A percentile compares a stretch with the other conserved stretches of the same genome.
phyloP scores from a whole-genome alignment of 2,888 invertebrate genomes.

The Aromia moschata region DNA sequence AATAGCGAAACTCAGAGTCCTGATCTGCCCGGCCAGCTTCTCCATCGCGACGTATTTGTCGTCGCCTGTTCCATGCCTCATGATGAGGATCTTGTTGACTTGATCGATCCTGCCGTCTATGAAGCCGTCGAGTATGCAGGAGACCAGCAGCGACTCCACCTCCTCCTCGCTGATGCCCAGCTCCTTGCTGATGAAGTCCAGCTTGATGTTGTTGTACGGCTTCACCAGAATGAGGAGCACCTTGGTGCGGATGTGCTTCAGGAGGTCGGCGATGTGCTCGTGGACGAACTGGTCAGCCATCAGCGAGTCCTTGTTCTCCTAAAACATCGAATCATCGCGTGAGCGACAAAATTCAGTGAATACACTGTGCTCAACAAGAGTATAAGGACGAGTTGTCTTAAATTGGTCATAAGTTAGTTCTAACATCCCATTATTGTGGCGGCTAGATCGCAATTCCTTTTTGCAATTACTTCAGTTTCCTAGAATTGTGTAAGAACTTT shows the following conservation, averaged over 20 bases:
- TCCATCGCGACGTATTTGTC: constrained; percentile 89
- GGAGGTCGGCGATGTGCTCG: constrained; percentile 94
- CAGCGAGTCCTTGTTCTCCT: constrained; percentile 75
- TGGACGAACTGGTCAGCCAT: constrained; percentile 99
- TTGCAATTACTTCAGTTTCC: too few relatives aligned
- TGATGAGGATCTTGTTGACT: constrained; percentile 88
- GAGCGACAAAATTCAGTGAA: too few relatives aligned
- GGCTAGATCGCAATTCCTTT: too few relatives aligned
- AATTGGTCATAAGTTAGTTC: too few relatives aligned
- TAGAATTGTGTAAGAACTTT: too few relatives aligned
- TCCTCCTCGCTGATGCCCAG: constrained; percentile 90
- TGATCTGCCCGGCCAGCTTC: constrained; percentile 82
- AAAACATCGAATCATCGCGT: too few relatives aligned
- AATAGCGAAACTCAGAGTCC: constrained; percentile 40
- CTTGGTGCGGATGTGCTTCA: constrained; percentile 94
- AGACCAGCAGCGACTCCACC: constrained; percentile 93
- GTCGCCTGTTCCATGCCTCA: constrained; percentile 71
- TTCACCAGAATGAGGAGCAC: constrained; percentile 95
- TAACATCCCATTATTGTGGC: too few relatives aligned
- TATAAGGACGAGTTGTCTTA: too few relatives aligned
- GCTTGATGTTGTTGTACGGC: constrained; percentile 95
- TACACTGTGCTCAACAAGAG: too few relatives aligned
- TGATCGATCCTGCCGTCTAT: constrained; percentile 89
- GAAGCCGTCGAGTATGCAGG: constrained; percentile 93
- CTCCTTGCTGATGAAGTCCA: constrained; percentile 94